Conservation (phyloP, 2,113 vertebrate genomes). For the Callaeas wilsoni region DNA sequence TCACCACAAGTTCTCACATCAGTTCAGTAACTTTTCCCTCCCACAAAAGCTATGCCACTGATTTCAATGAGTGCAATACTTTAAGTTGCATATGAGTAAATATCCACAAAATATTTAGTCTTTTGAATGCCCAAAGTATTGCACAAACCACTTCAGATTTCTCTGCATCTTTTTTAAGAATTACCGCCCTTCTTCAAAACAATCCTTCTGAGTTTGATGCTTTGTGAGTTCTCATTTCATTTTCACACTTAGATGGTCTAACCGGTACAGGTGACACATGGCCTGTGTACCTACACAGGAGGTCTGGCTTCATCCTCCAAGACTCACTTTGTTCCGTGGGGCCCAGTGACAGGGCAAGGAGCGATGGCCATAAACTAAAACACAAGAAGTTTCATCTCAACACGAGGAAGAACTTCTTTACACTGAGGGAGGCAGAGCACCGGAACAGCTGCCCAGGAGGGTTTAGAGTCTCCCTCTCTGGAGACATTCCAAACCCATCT, state of each 20-base stretch:
- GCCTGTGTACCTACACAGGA: rapidly evolving
- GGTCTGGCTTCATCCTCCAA: neutral
- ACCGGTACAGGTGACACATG: neutral
- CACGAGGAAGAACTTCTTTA: neutral
- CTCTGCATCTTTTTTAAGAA: neutral
- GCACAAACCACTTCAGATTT: neutral
- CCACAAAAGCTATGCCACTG: neutral
- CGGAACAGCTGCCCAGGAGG: neutral
- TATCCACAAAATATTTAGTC: neutral
- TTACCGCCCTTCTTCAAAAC: neutral
- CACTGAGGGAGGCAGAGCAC: neutral
- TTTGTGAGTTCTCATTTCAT: neutral
- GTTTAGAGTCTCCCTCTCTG: neutral
- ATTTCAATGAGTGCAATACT: neutral
- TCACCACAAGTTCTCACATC: neutral
- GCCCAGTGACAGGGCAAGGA: neutral
- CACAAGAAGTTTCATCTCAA: neutral
- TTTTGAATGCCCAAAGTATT: neutral
- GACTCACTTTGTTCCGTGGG: neutral
- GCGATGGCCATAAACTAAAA: neutral
- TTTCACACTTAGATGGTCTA: neutral
- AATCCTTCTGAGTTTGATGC: neutral
- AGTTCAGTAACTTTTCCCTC: neutral
- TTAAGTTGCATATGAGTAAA: neutral
- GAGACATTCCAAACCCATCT: neutral